A percentile compares a stretch with the other conserved stretches of the same genome.
Conservation (phyloP, 2,888 invertebrate species). For the Perizoma affinitatum region DNA sequence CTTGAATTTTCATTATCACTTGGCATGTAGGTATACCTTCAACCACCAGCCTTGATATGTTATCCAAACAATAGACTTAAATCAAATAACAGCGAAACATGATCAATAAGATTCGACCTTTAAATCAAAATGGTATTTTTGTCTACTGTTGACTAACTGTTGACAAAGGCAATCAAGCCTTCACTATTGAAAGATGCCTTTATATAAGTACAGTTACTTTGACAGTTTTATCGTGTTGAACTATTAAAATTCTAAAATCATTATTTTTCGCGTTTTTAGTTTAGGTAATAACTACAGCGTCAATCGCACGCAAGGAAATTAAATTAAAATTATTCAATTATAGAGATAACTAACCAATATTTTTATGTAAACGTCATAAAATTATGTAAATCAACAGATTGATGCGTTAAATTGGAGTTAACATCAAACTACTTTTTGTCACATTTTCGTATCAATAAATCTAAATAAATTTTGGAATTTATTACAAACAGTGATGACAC, state of each 20-base stretch:
- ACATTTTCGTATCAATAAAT: conserved; percentile 43
- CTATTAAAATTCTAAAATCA: too few relatives aligned
- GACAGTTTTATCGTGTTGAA: background rate
- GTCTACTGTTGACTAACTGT: conserved; percentile 52
- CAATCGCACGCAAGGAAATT: background rate
- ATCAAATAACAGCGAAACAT: conserved; percentile 75
- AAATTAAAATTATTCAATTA: conserved; percentile 29
- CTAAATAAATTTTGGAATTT: conserved; percentile 25
- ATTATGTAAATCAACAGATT: conserved; percentile 32
- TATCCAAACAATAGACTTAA: conserved; percentile 82
- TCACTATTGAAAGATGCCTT: conserved; percentile 35
- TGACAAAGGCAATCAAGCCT: conserved; percentile 53
- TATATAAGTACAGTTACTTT: conserved; percentile 11
- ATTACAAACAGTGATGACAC: conserved; percentile 29
- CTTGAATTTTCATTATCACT: conserved; percentile 85
- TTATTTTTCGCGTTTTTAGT: too few relatives aligned
- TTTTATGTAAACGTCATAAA: conserved; percentile 37
- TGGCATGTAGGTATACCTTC: conserved; percentile 71
- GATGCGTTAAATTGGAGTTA: conserved; percentile 39
- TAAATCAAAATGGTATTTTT: conserved; percentile 64
- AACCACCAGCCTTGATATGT: conserved; percentile 81
- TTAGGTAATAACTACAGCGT: background rate
- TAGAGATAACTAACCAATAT: conserved; percentile 30
- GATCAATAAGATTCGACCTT: conserved; percentile 74
- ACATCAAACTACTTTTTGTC: conserved; percentile 38